These are phyloP conservation scores for Meteorus sp. DNA, from an alignment of 1,140 invertebrate genomes.

Conservation along the genomic window DNA sequence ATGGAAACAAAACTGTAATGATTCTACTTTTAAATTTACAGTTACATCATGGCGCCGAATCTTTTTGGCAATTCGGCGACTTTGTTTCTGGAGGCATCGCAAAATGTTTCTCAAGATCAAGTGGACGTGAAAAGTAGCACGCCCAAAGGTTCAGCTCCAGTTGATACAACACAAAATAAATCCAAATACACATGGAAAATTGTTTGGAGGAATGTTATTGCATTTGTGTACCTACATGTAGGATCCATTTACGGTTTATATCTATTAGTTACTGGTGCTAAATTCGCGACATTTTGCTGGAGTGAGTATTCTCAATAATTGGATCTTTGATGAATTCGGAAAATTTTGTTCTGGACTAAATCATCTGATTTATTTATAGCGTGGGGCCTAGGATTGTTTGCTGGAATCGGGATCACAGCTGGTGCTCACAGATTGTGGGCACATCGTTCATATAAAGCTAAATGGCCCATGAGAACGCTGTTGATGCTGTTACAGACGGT, in stretches of 20 bases:
- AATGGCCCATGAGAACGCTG: constrained; percentile 74
- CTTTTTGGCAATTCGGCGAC: constrained; percentile 55
- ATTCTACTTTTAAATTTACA: constrained; percentile 27
- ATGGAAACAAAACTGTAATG: no score
- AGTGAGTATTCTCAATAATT: constrained; percentile 54
- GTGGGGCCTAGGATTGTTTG: constrained; percentile 42
- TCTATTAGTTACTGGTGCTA: constrained; percentile 58
- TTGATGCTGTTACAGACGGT: constrained; percentile 76
- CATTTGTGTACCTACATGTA: constrained; percentile 67
- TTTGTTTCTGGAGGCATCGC: constrained; percentile 52
- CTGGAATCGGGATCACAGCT: constrained; percentile 77
- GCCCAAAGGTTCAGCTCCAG: constrained; percentile 22
- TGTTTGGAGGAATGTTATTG: constrained; percentile 73
- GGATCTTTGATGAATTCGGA: not conserved
- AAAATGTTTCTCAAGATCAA: constrained; percentile 40
- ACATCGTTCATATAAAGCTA: constrained; percentile 86
- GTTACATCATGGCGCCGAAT: constrained; percentile 54
- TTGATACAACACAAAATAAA: constrained; percentile 36
- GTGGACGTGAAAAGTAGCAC: constrained; percentile 15
- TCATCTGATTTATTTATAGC: constrained; percentile 39
- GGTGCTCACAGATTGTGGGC: constrained; percentile 89
- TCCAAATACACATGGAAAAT: constrained; percentile 64
- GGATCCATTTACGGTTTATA: constrained; percentile 67
- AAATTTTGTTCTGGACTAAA: constrained; percentile 15
- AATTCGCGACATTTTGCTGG: constrained; percentile 58